Evolutionary conservation across 2,888 invertebrate species (phyloP).

Genomic region (Yponomeuta cagnagella): DNA sequence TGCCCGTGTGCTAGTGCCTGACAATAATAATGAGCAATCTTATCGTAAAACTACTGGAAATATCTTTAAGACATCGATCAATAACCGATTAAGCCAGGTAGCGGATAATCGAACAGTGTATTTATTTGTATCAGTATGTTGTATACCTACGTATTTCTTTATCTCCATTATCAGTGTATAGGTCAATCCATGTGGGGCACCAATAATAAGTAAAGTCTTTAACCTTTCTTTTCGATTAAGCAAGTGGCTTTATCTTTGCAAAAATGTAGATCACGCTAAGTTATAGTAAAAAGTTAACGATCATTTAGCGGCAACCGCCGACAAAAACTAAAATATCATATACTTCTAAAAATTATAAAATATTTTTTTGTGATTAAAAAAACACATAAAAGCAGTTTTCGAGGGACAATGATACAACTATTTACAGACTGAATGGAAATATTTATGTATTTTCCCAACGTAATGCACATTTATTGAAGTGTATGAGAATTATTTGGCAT

Average conservation of each 20-base stretch:
- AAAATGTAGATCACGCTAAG: no score
- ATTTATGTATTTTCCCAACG: neutral
- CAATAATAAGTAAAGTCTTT: neutral
- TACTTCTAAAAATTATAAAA: no score
- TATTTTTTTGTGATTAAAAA: no score
- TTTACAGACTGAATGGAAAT: neutral
- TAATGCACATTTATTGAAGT: neutral
- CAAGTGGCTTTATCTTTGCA: no score
- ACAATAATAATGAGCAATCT: neutral
- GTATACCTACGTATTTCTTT: neutral
- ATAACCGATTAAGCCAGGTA: neutral
- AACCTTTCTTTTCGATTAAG: no score
- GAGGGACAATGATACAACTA: neutral
- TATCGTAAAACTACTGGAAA: neutral
- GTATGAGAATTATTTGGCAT: neutral
- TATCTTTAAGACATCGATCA: neutral
- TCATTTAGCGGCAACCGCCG: no score
- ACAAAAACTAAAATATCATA: no score
- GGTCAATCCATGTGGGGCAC: neutral
- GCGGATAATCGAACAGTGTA: no score
- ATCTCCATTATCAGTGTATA: neutral
- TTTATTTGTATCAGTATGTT: neutral
- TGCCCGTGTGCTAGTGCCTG: neutral
- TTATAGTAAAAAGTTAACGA: no score
- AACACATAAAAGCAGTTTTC: no score